A percentile compares a stretch with the other conserved stretches of the same genome.
These are phyloP conservation scores for Crossaster papposus DNA, from an alignment of 53 echinoderm and acorn worm genomes.

Conservation along the genomic window DNA sequence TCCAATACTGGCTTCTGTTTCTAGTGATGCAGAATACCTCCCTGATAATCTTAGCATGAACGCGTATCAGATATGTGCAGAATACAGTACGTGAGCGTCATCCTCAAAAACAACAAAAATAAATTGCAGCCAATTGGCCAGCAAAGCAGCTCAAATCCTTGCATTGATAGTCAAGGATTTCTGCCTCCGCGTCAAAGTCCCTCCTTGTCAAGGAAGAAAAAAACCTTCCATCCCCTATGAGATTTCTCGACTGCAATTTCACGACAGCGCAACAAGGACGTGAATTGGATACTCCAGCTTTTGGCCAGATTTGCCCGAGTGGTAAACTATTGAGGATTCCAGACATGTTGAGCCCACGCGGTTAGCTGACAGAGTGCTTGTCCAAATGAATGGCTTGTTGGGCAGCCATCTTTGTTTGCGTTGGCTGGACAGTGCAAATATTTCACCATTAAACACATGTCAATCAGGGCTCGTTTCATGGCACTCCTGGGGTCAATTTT, in stretches of 20 bases:
- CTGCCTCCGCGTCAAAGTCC: not conserved
- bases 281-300: constrained; percentile 13
- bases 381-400: constrained; percentile 24
- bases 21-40: not conserved
- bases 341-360: not conserved
- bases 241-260: not conserved
- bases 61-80: not conserved
- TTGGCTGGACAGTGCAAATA: constrained; percentile 7
- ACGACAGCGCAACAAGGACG: not conserved
- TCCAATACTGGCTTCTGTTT: not conserved
- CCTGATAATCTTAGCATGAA: not conserved
- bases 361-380: not conserved
- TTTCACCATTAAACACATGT: not conserved
- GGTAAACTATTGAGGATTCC: constrained; percentile 7
- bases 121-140: not conserved
- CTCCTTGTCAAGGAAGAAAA: not conserved
- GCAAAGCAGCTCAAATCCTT: not conserved
- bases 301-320: not conserved
- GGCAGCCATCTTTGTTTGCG: not conserved
- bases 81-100: not conserved
- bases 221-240: not conserved
- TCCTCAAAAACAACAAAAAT: not conserved
- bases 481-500: no score
- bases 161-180: not conserved
- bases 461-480: no score